Conservation (phyloP, 1,140 invertebrate species). For the Hydropsyche tenuis region DNA sequence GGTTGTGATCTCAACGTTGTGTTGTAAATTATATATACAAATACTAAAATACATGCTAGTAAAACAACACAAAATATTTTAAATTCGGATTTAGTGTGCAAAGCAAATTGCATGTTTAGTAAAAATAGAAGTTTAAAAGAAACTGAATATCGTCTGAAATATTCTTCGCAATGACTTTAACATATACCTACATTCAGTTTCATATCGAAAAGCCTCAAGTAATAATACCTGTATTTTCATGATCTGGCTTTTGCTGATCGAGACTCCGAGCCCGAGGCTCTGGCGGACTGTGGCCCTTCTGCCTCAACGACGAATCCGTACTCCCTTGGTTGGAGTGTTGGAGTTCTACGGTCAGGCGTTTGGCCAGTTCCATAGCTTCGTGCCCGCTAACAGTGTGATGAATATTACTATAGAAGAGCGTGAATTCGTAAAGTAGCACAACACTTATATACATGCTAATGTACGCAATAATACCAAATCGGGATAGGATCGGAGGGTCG, state of each 20-base stretch:
- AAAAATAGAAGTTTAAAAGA: not conserved
- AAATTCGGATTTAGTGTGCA: too few relatives aligned
- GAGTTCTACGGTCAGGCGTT: constrained; percentile 74
- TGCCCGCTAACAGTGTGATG: constrained; percentile 78
- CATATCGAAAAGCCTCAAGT: too few relatives aligned
- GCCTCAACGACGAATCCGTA: constrained; percentile 49
- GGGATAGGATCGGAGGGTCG: constrained; percentile 72
- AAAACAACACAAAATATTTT: too few relatives aligned
- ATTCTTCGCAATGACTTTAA: too few relatives aligned
- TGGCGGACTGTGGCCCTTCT: constrained; percentile 55
- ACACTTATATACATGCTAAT: not conserved
- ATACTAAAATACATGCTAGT: too few relatives aligned
- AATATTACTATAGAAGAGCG: constrained; percentile 53
- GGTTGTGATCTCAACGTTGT: too few relatives aligned
- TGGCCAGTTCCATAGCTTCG: constrained; percentile 77
- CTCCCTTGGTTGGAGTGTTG: constrained; percentile 64
- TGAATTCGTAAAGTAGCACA: constrained; percentile 6
- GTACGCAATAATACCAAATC: constrained; percentile 63
- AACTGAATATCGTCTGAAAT: not conserved
- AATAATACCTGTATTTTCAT: constrained; percentile 51
- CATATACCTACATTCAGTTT: too few relatives aligned
- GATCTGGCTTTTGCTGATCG: constrained; percentile 60
- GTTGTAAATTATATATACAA: too few relatives aligned
- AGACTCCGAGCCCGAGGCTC: constrained; percentile 60
- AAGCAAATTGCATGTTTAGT: too few relatives aligned